phyloP scores from a whole-genome alignment of 2,888 invertebrate genomes.

The Lasioglossum vierecki region DNA sequence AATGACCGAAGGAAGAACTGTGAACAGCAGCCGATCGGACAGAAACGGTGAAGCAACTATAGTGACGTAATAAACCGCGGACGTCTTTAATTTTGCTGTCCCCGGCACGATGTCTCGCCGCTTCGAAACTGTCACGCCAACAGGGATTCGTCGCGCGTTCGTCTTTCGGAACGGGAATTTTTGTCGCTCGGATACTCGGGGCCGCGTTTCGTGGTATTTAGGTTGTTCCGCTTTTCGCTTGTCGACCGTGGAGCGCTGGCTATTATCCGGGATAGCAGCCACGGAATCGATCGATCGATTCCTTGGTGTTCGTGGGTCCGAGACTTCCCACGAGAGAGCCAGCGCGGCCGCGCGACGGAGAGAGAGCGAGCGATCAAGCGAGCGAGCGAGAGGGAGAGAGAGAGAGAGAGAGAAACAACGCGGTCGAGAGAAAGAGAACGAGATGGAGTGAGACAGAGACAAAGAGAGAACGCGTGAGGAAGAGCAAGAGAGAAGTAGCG shows the following conservation, averaged over 20 bases:
- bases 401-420: not conserved
- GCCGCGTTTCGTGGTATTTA: constrained; percentile 63
- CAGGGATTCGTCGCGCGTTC: constrained; percentile 6
- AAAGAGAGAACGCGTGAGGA: not conserved
- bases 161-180: constrained; percentile 28
- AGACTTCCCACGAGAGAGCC: constrained; percentile 53
- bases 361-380: constrained; percentile 14
- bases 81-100: not conserved
- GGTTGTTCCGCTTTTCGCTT: constrained; percentile 68
- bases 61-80: not conserved
- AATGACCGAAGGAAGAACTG: not conserved
- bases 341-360: constrained; percentile 10
- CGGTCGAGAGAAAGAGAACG: not conserved
- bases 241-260: constrained; percentile 56
- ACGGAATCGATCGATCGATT: constrained; percentile 66
- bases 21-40: not conserved
- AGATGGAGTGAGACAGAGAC: not conserved
- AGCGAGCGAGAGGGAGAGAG: not conserved
- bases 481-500: not conserved
- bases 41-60: not conserved
- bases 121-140: not conserved
- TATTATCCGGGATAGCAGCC: constrained; percentile 63
- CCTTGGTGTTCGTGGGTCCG: constrained; percentile 57
- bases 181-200: constrained; percentile 36
- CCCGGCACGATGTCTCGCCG: not conserved